Percentiles rank a stretch among this genome's conserved stretches.
Evolutionary conservation across 2,797 vertebrate genomes (phyloP).

Genomic region (Muscicapa striata): DNA sequence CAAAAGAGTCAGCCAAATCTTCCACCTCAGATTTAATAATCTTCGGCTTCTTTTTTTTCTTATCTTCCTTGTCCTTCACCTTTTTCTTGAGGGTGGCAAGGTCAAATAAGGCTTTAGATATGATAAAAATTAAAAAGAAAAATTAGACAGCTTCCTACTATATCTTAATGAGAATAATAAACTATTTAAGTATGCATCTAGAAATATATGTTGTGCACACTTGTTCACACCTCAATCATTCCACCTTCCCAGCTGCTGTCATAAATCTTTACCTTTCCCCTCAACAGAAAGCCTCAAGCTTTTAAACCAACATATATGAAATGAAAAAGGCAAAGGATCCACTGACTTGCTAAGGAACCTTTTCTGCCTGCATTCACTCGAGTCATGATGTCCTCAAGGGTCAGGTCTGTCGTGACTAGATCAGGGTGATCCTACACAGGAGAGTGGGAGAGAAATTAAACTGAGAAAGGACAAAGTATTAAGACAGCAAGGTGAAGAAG

Average conservation of each 20-base stretch:
- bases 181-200: not conserved
- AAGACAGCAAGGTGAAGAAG: not conserved
- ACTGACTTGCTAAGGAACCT: constrained; percentile 87
- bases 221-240: not conserved
- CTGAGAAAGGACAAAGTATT: not conserved
- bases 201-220: not conserved
- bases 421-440: constrained; percentile 90
- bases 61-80: constrained; percentile 89
- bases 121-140: not conserved
- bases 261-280: not conserved
- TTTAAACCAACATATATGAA: not conserved
- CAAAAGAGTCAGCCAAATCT: constrained; percentile 84
- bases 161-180: not conserved
- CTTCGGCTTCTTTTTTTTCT: constrained; percentile 90
- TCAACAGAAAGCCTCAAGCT: not conserved
- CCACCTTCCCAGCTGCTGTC: not conserved
- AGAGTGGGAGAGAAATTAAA: not conserved
- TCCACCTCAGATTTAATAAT: constrained; percentile 90
- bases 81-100: constrained; percentile 91
- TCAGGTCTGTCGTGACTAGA: constrained; percentile 89
- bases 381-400: constrained; percentile 90
- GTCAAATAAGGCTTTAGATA: constrained; percentile 86
- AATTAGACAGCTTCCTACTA: not conserved
- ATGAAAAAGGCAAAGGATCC: not conserved
- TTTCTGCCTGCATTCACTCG: constrained; percentile 93